These are phyloP conservation scores for Stigmatopora argus DNA, from an alignment of 2,113 vertebrate genomes.

Conservation along the genomic window DNA sequence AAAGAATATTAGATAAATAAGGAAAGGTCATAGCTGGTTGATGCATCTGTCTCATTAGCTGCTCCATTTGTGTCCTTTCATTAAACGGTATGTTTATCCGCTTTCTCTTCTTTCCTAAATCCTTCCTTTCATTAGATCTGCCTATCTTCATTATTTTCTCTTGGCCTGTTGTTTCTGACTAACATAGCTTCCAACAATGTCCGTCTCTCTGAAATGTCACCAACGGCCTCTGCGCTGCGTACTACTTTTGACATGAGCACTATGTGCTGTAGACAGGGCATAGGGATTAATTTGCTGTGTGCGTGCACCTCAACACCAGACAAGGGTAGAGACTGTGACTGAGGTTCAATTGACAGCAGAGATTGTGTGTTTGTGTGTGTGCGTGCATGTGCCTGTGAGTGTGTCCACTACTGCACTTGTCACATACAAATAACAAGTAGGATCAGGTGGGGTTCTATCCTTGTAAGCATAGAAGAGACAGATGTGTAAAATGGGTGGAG, in stretches of 20 bases:
- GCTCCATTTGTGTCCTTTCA: constrained; percentile 67
- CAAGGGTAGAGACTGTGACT: constrained; percentile 66
- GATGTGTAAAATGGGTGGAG: not conserved
- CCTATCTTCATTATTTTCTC: constrained; percentile 30
- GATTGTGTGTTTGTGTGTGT: constrained; percentile 9
- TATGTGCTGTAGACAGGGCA: constrained; percentile 59
- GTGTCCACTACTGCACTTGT: constrained; percentile 42
- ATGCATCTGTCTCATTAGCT: constrained; percentile 70
- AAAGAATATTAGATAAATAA: constrained; percentile 67
- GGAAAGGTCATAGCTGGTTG: constrained; percentile 69
- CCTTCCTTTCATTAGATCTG: constrained; percentile 46
- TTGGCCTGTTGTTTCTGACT: constrained; percentile 37
- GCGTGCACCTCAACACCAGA: constrained; percentile 58
- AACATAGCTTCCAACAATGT: constrained; percentile 51
- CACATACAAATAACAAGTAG: constrained; percentile 23
- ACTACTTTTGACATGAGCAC: constrained; percentile 56
- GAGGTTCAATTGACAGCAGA: constrained; percentile 60
- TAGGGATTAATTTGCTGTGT: constrained; percentile 66
- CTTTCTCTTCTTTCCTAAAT: constrained; percentile 35
- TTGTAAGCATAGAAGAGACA: constrained; percentile 19
- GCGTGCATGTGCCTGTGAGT: not conserved
- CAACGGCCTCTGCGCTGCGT: constrained; percentile 24
- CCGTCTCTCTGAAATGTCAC: constrained; percentile 60
- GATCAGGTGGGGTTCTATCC: constrained; percentile 23
- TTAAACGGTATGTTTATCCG: constrained; percentile 59